Percentiles rank a stretch among this genome's conserved stretches.
Conservation (phyloP, 2,113 vertebrate species). For the Pholis gunnellus region DNA sequence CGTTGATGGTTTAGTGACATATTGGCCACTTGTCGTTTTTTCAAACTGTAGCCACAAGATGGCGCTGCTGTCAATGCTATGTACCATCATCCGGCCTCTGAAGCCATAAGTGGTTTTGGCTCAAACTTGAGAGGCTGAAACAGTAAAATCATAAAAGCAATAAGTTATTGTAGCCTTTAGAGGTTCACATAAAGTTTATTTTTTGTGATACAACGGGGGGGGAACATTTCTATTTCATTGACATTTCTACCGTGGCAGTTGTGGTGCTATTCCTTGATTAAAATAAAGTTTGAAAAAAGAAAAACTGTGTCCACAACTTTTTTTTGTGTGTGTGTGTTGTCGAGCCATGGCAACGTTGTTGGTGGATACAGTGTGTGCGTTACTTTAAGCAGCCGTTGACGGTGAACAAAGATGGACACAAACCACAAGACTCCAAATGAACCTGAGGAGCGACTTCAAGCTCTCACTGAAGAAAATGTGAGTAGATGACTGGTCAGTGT, state of each 20-base stretch:
- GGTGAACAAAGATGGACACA: slow-evolving; percentile 55
- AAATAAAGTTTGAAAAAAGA: background rate
- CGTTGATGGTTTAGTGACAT: background rate
- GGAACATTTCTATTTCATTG: background rate
- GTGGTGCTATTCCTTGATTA: background rate
- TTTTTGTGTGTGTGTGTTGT: slow-evolving; percentile 18
- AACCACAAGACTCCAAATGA: slow-evolving; percentile 15
- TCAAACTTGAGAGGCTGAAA: background rate
- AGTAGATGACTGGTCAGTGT: slow-evolving; percentile 24
- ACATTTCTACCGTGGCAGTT: background rate
- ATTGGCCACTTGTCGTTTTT: background rate
- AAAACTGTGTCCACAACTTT: too few relatives aligned
- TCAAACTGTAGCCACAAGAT: slow-evolving; percentile 27
- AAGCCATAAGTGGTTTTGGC: background rate
- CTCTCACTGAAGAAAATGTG: slow-evolving; percentile 64
- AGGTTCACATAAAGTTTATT: background rate
- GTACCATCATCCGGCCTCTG: background rate
- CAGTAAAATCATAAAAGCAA: background rate
- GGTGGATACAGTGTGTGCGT: slow-evolving; percentile 27
- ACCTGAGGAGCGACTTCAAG: slow-evolving; percentile 54
- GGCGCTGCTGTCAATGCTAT: slow-evolving; percentile 24
- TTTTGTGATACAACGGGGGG: background rate
- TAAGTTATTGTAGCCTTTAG: background rate
- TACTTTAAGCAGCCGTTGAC: background rate
- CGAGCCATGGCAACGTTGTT: slow-evolving; percentile 63